Evolutionary conservation across 2,797 vertebrate species (phyloP).

Genomic region (Amblyraja radiata): DNA sequence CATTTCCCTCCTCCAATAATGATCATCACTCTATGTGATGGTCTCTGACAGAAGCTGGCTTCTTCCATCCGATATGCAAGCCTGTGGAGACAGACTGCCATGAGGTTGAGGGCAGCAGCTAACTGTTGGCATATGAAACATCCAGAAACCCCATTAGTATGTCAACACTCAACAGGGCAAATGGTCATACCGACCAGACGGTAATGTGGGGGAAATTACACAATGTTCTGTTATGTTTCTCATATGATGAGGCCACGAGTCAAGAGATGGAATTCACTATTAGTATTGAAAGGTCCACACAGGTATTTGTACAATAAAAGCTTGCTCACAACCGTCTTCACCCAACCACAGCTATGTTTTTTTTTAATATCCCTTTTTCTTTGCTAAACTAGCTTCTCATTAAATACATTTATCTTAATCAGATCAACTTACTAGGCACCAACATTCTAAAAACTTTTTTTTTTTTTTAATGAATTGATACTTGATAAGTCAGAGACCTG

Average conservation of each 20-base stretch:
- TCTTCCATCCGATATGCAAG: neutral
- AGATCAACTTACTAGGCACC: neutral
- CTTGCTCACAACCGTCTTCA: neutral
- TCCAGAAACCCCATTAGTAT: neutral
- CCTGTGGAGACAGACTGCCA: neutral
- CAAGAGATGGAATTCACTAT: neutral
- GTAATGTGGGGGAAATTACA: neutral
- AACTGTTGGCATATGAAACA: neutral
- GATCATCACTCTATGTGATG: neutral
- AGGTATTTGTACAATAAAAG: too few relatives aligned
- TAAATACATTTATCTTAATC: neutral
- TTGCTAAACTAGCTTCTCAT: neutral
- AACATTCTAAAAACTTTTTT: neutral
- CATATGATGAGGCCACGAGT: neutral
- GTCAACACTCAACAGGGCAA: neutral
- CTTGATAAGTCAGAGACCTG: neutral
- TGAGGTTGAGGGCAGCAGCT: neutral
- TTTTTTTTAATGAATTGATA: neutral
- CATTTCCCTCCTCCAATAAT: neutral
- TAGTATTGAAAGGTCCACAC: neutral
- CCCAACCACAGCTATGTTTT: neutral
- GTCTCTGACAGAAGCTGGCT: neutral
- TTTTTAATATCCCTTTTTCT: neutral
- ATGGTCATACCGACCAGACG: neutral
- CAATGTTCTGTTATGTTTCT: neutral